phyloP scores from a whole-genome alignment of 2,113 vertebrate genomes.

The Ancistrus triradiatus region DNA sequence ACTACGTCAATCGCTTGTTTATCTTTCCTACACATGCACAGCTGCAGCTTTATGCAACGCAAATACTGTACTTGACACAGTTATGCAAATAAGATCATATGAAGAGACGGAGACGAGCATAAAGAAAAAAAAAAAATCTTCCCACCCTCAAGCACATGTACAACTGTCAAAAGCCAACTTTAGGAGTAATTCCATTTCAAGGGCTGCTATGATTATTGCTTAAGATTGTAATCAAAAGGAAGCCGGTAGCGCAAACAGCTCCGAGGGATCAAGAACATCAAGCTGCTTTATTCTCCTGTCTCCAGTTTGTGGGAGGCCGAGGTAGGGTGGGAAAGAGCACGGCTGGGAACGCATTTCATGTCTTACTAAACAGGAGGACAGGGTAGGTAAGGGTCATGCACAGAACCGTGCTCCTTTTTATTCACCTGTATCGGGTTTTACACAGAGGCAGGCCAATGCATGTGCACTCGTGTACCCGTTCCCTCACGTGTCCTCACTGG shows the following conservation, averaged over 20 bases:
- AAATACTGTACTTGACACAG: no score
- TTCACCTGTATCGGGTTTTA: background rate
- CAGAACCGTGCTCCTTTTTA: background rate
- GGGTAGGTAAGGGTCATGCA: background rate
- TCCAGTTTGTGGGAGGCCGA: background rate
- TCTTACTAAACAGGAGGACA: background rate
- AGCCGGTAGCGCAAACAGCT: constrained; percentile 35
- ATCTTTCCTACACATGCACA: no score
- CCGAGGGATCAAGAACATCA: constrained; percentile 41
- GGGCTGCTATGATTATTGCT: constrained; percentile 27
- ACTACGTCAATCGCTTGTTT: no score
- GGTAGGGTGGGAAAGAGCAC: background rate
- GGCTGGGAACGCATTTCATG: constrained; percentile 22
- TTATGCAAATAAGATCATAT: background rate
- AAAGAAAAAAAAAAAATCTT: background rate
- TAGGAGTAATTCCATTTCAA: constrained; percentile 35
- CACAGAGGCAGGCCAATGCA: background rate
- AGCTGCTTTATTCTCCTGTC: constrained; percentile 28
- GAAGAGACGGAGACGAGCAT: background rate
- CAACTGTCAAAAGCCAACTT: background rate
- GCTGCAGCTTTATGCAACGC: no score
- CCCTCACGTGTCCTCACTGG: constrained; percentile 11
- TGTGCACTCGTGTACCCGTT: background rate
- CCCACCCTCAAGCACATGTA: background rate
- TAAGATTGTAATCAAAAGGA: constrained; percentile 27